Conservation (phyloP, 1,140 invertebrate species). For the Condylostylus longicornis region DNA sequence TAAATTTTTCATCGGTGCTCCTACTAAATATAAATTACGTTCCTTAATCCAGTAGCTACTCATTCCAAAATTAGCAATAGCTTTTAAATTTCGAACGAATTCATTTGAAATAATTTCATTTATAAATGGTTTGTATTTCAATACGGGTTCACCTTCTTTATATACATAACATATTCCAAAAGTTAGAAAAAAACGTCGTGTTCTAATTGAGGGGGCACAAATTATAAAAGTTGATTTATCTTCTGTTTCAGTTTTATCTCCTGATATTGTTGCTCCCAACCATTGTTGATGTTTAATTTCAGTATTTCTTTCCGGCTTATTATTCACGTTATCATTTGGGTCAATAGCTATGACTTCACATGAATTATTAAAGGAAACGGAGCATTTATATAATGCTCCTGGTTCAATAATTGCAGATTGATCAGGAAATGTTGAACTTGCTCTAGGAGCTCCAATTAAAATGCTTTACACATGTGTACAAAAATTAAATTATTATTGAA, state of each 20-base stretch:
- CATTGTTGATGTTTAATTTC: conserved; percentile 24
- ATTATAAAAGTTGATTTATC: conserved; percentile 28
- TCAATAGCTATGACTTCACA: conserved; percentile 26
- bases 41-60: no score
- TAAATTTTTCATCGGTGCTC: no score
- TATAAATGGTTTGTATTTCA: conserved; percentile 14
- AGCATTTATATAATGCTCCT: conserved; percentile 26
- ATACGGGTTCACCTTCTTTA: conserved; percentile 16
- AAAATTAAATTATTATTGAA: no score
- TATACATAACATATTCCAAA: conserved; percentile 35
- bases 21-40: no score
- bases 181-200: conserved; percentile 24
- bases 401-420: conserved; percentile 27
- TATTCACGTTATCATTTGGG: conserved; percentile 13
- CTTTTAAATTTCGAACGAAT: no score
- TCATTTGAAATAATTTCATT: conserved; percentile 20
- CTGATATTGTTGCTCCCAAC: conserved; percentile 29
- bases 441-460: conserved; percentile 29
- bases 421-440: conserved; percentile 23
- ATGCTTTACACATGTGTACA: no score
- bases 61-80: no score
- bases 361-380: conserved; percentile 6
- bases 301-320: conserved; percentile 19
- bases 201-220: conserved; percentile 23
- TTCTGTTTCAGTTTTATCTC: conserved; percentile 19